Conservation (phyloP, 1,140 invertebrate genomes). For the Lordiphosa collinella region DNA sequence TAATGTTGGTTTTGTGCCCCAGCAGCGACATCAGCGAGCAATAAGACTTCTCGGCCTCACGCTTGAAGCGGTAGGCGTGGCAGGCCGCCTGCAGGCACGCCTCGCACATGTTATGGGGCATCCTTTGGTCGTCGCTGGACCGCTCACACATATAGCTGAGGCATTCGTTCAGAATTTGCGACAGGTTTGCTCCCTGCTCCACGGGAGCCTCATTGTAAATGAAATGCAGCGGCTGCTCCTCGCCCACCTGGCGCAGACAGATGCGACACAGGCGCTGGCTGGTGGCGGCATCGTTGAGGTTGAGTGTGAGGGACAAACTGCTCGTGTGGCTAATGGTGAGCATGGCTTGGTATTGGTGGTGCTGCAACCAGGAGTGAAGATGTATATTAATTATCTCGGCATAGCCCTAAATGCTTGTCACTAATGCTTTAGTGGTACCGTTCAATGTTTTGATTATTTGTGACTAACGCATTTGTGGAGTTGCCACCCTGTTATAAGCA, state of each 20-base stretch:
- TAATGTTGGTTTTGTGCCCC: conserved; percentile 22
- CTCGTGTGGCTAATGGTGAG: neutral
- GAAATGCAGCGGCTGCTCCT: conserved; percentile 47
- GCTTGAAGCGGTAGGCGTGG: conserved; percentile 66
- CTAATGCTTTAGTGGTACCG: too few species aligned
- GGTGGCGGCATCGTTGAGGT: conserved; percentile 26
- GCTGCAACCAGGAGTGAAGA: too few species aligned
- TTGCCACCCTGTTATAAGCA: too few species aligned
- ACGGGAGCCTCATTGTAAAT: conserved; percentile 62
- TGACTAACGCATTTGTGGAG: too few species aligned
- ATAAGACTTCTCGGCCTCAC: conserved; percentile 59
- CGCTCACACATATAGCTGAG: conserved; percentile 56
- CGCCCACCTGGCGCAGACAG: conserved; percentile 50
- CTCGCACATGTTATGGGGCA: conserved; percentile 64
- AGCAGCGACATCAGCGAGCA: conserved; percentile 48
- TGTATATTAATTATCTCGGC: too few species aligned
- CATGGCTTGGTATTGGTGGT: neutral
- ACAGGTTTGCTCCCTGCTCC: conserved; percentile 54
- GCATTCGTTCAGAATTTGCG: conserved; percentile 66
- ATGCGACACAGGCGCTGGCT: conserved; percentile 63
- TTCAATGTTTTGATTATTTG: too few species aligned
- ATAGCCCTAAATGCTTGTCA: too few species aligned
- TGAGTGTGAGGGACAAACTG: neutral
- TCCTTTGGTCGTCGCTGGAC: conserved; percentile 30
- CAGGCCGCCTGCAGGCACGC: conserved; percentile 53